These are phyloP conservation scores for Andrena camellia DNA, from an alignment of 2,888 invertebrate species.

Conservation along the genomic window DNA sequence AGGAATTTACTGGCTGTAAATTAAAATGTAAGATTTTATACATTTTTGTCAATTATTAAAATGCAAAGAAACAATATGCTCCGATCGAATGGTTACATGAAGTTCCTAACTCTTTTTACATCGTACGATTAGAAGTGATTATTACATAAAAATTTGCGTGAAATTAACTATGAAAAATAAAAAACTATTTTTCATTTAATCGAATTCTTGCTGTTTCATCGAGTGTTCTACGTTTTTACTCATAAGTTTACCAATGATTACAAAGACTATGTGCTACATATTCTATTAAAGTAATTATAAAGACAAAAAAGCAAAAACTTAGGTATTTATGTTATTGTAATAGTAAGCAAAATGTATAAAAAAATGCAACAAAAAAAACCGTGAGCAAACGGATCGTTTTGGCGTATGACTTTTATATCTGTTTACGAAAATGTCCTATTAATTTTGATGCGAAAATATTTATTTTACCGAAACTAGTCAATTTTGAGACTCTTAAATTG, in stretches of 20 bases:
- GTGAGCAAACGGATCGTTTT: neutral
- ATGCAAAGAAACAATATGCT: conserved; percentile 14
- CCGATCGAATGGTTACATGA: conserved; percentile 11
- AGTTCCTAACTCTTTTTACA: conserved; percentile 27
- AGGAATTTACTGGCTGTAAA: neutral
- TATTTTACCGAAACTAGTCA: conserved; percentile 46
- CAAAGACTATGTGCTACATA: conserved; percentile 8
- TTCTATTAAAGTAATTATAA: conserved; percentile 13
- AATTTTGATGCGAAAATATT: neutral
- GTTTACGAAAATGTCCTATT: neutral
- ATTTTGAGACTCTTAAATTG: conserved; percentile 18
- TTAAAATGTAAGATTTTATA: conserved; percentile 54
- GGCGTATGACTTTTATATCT: neutral
- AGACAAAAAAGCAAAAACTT: neutral
- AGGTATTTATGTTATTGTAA: neutral
- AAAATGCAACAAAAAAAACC: neutral
- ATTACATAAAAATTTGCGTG: conserved; percentile 29
- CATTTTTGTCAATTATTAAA: conserved; percentile 51
- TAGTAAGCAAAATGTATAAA: neutral
- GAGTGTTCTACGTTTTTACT: conserved; percentile 9
- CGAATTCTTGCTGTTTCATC: conserved; percentile 5
- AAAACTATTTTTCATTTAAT: conserved; percentile 16
- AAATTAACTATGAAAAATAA: conserved; percentile 15
- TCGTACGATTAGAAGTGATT: neutral
- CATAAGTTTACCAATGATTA: neutral